Conservation (phyloP, 2,797 vertebrate species). For the Sphaeramia orbicularis region DNA sequence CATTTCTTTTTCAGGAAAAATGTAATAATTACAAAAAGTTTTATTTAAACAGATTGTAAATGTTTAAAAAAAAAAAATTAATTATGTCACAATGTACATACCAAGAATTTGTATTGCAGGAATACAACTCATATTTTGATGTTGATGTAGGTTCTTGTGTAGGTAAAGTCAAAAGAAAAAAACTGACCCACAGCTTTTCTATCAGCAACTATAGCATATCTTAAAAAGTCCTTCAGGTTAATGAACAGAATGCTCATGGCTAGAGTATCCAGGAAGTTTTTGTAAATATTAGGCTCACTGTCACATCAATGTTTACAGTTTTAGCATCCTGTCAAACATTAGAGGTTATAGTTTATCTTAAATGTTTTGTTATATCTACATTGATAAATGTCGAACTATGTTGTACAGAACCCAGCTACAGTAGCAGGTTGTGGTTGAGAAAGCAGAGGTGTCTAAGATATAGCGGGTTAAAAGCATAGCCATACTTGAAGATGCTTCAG, state of each 20-base stretch:
- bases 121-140: slow-evolving; percentile 76
- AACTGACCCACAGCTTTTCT: slow-evolving; percentile 65
- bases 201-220: slow-evolving; percentile 61
- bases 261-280: slow-evolving; percentile 70
- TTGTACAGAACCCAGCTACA: slow-evolving; percentile 92
- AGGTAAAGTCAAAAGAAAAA: slow-evolving; percentile 57
- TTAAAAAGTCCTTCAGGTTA: slow-evolving; percentile 59
- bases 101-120: slow-evolving; percentile 80
- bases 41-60: slow-evolving; percentile 87
- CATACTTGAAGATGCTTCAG: slow-evolving; percentile 98
- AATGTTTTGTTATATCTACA: slow-evolving; percentile 78
- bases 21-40: slow-evolving; percentile 79
- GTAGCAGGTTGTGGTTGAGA: slow-evolving; percentile 85
- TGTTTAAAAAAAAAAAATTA: slow-evolving; percentile 81
- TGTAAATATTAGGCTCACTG: slow-evolving; percentile 75
- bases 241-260: slow-evolving; percentile 53
- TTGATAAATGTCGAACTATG: slow-evolving; percentile 72
- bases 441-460: slow-evolving; percentile 84
- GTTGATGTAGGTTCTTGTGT: slow-evolving; percentile 68
- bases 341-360: slow-evolving; percentile 78
- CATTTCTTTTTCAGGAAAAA: slow-evolving; percentile 80
- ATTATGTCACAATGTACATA: slow-evolving; percentile 86
- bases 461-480: slow-evolving; percentile 93
- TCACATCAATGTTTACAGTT: slow-evolving; percentile 78
- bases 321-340: slow-evolving; percentile 68